phyloP scores from a whole-genome alignment of 1,140 invertebrate species.

The Drosophila takahashii region DNA sequence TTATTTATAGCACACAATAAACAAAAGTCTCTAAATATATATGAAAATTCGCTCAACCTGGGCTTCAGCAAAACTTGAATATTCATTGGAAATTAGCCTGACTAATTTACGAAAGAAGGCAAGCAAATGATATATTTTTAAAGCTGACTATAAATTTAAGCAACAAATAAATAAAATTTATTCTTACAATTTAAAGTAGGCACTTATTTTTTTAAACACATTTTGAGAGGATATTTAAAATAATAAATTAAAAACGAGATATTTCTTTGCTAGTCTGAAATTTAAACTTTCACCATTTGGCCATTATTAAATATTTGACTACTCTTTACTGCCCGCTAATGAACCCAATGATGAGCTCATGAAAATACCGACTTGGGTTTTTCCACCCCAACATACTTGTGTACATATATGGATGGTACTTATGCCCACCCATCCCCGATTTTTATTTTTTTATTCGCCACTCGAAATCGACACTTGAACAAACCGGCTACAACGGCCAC shows the following conservation, averaged over 20 bases:
- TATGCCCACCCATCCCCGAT: background rate
- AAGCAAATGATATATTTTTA: background rate
- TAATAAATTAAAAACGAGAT: background rate
- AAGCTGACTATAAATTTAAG: background rate
- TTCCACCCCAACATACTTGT: background rate
- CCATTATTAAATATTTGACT: background rate
- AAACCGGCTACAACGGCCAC: conserved; percentile 15
- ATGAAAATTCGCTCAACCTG: conserved; percentile 28
- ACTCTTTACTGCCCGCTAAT: background rate
- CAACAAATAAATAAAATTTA: too few species aligned
- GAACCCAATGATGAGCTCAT: conserved; percentile 1
- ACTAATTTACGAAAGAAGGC: background rate
- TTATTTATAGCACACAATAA: conserved; percentile 49
- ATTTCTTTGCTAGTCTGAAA: background rate
- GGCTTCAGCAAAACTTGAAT: too few species aligned
- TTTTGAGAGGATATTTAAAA: background rate
- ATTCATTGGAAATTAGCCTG: background rate
- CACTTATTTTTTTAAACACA: background rate
- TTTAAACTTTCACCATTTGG: background rate
- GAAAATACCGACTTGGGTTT: background rate
- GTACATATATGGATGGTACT: conserved; percentile 16
- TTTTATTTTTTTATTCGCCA: conserved; percentile 2
- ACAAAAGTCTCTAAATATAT: conserved; percentile 22
- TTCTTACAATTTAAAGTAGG: too few species aligned
- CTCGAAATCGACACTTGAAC: conserved; percentile 49